Percentiles rank a stretch among this genome's conserved stretches.
Evolutionary conservation across 2,113 vertebrate genomes (phyloP).

Genomic region (Paramisgurnus dabryanus): DNA sequence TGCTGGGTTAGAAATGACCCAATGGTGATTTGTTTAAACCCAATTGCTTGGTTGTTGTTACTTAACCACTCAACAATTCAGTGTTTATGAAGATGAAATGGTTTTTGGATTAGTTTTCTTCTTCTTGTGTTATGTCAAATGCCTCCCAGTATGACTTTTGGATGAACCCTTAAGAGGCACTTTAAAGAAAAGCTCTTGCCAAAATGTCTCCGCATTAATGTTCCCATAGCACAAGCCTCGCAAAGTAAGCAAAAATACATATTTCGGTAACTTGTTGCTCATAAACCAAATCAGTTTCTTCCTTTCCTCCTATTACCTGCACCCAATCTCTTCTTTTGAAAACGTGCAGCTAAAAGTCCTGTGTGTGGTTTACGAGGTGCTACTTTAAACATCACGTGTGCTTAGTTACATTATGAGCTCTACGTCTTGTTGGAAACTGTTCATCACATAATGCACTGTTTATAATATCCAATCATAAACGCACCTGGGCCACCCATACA

Average conservation of each 20-base stretch:
- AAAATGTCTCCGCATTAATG: conserved; percentile 42
- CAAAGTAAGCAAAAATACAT: conserved; percentile 56
- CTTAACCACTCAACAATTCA: no score
- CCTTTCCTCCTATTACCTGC: neutral
- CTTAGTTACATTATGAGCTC: neutral
- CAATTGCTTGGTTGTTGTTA: no score
- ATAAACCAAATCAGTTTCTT: conserved; percentile 10
- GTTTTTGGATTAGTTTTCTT: neutral
- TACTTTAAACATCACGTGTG: conserved; percentile 17
- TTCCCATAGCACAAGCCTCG: conserved; percentile 52
- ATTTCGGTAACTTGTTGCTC: conserved; percentile 48
- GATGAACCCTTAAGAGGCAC: conserved; percentile 61
- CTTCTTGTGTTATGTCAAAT: conserved; percentile 5
- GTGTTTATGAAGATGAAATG: neutral
- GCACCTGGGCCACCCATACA: conserved; percentile 41
- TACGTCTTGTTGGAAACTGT: conserved; percentile 24
- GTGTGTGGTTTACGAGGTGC: conserved; percentile 27
- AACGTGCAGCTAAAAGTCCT: conserved; percentile 36
- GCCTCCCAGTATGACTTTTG: conserved; percentile 50
- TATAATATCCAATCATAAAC: conserved; percentile 31
- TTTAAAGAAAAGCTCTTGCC: conserved; percentile 34
- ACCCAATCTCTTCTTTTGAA: conserved; percentile 38
- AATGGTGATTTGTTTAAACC: no score
- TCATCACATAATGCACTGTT: conserved; percentile 14
- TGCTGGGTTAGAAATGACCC: no score